Base-by-base conservation (phyloP, 2,113 vertebrate genomes). In the Rhinoderma darwinii region DNA sequence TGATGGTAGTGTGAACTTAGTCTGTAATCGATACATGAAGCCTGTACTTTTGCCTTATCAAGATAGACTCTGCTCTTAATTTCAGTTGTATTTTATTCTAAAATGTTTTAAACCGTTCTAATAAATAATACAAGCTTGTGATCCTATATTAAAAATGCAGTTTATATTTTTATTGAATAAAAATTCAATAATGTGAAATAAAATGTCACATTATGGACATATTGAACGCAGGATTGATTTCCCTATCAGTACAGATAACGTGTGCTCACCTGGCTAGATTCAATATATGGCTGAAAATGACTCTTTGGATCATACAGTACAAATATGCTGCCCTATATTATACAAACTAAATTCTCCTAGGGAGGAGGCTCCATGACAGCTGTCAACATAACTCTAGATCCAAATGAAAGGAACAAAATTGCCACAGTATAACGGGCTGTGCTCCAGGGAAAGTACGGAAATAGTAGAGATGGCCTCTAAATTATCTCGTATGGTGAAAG, bases 321-420 rank as follows among this genome's bases (percentile, higher is more conserved):
- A 78, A 78, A 30, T 35, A 77, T 32, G 39, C 25, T 83, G 41
- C 22, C 17, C 44, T 74, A 22, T 35, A 74, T 74, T 56, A 30
- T 18, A 73, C 68, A 39, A 56, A 72, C 56, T 32, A 73, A n/a
- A 73, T 35, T n/a, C 32, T 84, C 68, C 18, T 37, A 25, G 43
- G 44, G 47, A 84, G 82, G 44, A 84, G 68, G 54, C 82, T 56
- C 9, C 25, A 25, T 54, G 68, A 41, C 68, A 84, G 82, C 68
- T 84, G 68, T 84, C 82, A 74, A 56, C 68, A 84, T 74, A 39
- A 84, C 25, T 84, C 32, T 56, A 39, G 41, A 59, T 84, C 82
- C 66, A 74, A 51, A 84, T 74, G 68, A 84, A 84, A 74, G 68
- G 68, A 39, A 35, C 22, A 37, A 35, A 84, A 32, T 56, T 74